Evolutionary conservation across 92 coral and sea anemone species (phyloP).

Genomic region (Porites rus): DNA sequence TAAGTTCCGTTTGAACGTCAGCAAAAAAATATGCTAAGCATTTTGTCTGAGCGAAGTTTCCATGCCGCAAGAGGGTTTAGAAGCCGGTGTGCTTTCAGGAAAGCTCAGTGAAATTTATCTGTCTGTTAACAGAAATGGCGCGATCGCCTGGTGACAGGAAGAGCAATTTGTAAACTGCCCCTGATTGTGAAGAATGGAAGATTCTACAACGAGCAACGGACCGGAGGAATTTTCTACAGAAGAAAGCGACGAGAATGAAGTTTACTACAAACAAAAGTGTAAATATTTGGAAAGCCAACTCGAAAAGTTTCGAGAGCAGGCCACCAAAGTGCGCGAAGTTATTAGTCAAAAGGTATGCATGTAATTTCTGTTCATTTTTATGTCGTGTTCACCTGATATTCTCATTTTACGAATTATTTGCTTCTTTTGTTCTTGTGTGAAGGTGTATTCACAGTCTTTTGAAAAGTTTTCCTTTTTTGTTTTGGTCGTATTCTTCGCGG

Average conservation of each 20-base stretch:
- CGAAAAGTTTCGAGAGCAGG: conserved; percentile 82
- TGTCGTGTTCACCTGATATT: background rate
- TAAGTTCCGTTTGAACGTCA: conserved; percentile 20
- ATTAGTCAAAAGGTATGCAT: conserved; percentile 80
- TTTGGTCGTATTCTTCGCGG: conserved; percentile 16
- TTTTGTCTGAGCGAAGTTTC: background rate
- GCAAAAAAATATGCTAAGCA: conserved; percentile 32
- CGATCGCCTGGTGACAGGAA: conserved; percentile 32
- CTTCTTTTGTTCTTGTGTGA: background rate
- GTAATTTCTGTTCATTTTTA: conserved; percentile 3
- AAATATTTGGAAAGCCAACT: conserved; percentile 81
- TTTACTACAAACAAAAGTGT: conserved; percentile 78
- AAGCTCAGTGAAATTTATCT: background rate
- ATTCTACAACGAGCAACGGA: conserved; percentile 31
- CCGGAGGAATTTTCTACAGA: conserved; percentile 15
- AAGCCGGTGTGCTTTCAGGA: conserved; percentile 5
- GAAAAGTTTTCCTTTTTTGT: conserved; percentile 21
- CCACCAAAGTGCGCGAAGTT: conserved; percentile 87
- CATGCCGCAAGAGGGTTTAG: background rate
- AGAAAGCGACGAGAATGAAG: conserved; percentile 35
- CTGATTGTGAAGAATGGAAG: conserved; percentile 28
- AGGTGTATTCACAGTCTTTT: background rate
- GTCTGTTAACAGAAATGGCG: conserved; percentile 11
- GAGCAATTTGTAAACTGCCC: background rate
- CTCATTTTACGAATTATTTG: background rate